Base-by-base conservation (phyloP, 2,797 vertebrate species). In the Clamator glandarius region DNA sequence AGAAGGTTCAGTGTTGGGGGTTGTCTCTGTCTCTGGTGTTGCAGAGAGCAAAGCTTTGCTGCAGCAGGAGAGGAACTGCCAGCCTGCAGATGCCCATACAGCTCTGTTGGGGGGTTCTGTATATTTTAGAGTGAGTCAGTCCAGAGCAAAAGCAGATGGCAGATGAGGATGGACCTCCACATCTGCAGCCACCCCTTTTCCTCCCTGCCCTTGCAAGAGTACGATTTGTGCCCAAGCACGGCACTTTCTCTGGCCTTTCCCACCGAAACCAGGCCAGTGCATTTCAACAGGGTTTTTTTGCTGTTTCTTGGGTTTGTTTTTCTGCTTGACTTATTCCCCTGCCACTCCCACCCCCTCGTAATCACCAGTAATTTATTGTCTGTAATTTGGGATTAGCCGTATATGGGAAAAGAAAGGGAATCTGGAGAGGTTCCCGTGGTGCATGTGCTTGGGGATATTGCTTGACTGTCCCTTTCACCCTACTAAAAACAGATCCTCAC, bases 281-380 rank as follows among this genome's bases (percentile, higher is more conserved):
- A 11, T 92, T 92, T 72, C 85, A 81, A 62, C 79, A 41, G 76
- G 50, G 59, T 83, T 93, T 90, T 39, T 76, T 70, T 83, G 35
- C 72, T 35, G 6, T 39, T 85, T 24, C 35, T 61, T 62, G 23
- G 11, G 46, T 87, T 92, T 88, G 52, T 82, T 93, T 90, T 87
- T 41, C 54, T 80, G 69, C 63, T 66, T 76, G 29, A 11, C 39
- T 39, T 23, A 11, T 28, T 13, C 5, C 42, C 7, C 16, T 14
- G 11, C 62, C 36, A 26, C 17, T 5, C 8, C 5, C 6, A 6
- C 25, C 25, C 5, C 8, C 2, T 72, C 84, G 78, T 51, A 92
- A 94, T 87, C 90, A 64, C 36, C 68, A 77, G 72, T 92, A 92
- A 93, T 96, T 95, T 94, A 93, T 95, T 76, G 84, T 66, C 85